Conservation (phyloP, 2,888 invertebrate species). For the Polyploca ridens region DNA sequence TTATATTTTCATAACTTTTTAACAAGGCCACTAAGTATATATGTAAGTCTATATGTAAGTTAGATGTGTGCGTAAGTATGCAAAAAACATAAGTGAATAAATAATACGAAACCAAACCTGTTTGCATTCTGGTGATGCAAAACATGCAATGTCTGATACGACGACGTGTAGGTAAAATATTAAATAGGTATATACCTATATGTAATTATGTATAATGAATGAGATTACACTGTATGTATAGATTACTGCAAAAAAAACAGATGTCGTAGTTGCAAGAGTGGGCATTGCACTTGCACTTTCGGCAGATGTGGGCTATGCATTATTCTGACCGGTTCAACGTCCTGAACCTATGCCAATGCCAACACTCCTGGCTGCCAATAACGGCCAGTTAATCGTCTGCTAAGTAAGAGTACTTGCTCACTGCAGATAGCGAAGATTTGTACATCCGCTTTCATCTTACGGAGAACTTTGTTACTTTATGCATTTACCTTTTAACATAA, state of each 20-base stretch:
- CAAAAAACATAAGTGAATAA: background rate
- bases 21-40: background rate
- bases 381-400: conserved; percentile 30
- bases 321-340: conserved; percentile 57
- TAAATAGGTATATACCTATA: background rate
- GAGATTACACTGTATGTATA: background rate
- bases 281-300: conserved; percentile 66
- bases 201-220: background rate
- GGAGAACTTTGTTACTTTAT: background rate
- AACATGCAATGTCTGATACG: background rate
- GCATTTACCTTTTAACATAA: background rate
- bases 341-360: conserved; percentile 77
- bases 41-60: background rate
- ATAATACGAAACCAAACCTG: background rate
- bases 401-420: conserved; percentile 11
- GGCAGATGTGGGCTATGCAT: conserved; percentile 34
- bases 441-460: background rate
- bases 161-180: background rate
- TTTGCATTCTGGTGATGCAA: background rate
- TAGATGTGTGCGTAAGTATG: background rate
- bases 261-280: conserved; percentile 17
- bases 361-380: conserved; percentile 62
- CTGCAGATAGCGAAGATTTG: background rate
- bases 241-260: background rate
- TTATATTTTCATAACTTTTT: background rate